phyloP scores from a whole-genome alignment of 2,797 vertebrate species.

The Dipus sagitta region DNA sequence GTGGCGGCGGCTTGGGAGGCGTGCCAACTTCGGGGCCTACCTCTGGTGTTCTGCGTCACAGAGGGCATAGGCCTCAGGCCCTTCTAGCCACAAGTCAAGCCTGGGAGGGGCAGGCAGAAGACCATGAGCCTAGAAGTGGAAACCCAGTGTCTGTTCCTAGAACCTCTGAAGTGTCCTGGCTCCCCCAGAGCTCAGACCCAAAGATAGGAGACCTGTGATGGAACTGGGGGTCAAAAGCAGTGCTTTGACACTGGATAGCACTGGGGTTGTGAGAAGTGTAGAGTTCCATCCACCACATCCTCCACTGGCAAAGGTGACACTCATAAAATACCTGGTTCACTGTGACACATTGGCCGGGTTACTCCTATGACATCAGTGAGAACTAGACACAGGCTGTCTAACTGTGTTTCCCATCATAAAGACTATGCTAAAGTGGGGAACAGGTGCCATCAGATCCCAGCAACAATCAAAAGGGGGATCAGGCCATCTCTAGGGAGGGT shows the following conservation, averaged over 20 bases:
- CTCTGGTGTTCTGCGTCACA: not conserved
- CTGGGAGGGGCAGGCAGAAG: not conserved
- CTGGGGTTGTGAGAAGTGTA: rapidly evolving
- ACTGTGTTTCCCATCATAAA: not conserved
- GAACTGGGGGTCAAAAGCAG: not conserved
- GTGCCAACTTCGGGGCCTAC: not conserved
- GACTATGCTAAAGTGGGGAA: not conserved
- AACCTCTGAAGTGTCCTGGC: not conserved
- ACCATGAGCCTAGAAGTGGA: not conserved
- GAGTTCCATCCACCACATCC: no score
- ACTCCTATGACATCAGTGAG: rapidly evolving
- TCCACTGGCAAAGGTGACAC: not conserved
- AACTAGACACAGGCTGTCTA: no score
- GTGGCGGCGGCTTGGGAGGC: rapidly evolving
- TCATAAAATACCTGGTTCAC: not conserved
- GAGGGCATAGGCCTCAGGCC: not conserved
- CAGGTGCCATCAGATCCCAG: no score
- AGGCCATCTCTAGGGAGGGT: no score
- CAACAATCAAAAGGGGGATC: not conserved
- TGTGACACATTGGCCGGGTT: not conserved
- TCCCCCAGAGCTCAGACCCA: no score
- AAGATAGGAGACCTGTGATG: no score
- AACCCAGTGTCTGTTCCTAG: no score
- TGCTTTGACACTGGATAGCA: no score
- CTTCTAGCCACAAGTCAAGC: not conserved